phyloP scores from a whole-genome alignment of 2,888 invertebrate species.

The Drosophila phalerata region DNA sequence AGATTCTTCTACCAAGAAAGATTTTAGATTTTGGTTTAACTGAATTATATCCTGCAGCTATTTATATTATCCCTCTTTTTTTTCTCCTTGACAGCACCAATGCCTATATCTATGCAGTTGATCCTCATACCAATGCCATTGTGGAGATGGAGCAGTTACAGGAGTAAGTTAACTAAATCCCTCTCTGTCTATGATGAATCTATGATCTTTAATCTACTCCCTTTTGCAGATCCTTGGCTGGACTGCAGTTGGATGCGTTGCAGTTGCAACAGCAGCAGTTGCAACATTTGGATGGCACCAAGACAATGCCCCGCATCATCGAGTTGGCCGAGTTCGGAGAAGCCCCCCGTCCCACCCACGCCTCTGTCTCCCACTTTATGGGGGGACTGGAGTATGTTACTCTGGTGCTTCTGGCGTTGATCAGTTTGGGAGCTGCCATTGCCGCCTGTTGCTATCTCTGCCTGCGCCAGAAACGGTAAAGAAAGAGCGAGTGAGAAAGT shows the following conservation, averaged over 20 bases:
- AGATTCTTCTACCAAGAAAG: too few species aligned
- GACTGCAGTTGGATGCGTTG: slow-evolving; percentile 76
- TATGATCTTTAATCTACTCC: neutral
- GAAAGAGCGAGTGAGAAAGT: slow-evolving; percentile 48
- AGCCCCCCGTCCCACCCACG: slow-evolving; percentile 83
- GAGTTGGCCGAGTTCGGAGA: slow-evolving; percentile 86
- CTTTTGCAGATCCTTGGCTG: slow-evolving; percentile 87
- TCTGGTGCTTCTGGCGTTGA: slow-evolving; percentile 92
- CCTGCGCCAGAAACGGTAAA: slow-evolving; percentile 87
- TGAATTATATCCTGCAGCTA: neutral
- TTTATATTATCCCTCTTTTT: neutral
- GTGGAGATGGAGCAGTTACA: slow-evolving; percentile 92
- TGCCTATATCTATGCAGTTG: slow-evolving; percentile 94
- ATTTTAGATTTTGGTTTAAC: neutral
- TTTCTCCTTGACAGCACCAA: slow-evolving; percentile 89
- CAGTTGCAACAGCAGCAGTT: slow-evolving; percentile 69
- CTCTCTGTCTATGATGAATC: slow-evolving; percentile 2
- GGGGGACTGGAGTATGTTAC: slow-evolving; percentile 93
- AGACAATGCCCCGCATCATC: slow-evolving; percentile 89
- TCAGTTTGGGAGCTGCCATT: slow-evolving; percentile 92
- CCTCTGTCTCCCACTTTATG: slow-evolving; percentile 82
- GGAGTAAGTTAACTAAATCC: slow-evolving; percentile 87
- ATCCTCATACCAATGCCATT: slow-evolving; percentile 92
- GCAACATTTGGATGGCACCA: slow-evolving; percentile 68
- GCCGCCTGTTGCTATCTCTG: slow-evolving; percentile 93